Evolutionary conservation across 2,888 invertebrate genomes (phyloP).

Genomic region (Altica lythri): DNA sequence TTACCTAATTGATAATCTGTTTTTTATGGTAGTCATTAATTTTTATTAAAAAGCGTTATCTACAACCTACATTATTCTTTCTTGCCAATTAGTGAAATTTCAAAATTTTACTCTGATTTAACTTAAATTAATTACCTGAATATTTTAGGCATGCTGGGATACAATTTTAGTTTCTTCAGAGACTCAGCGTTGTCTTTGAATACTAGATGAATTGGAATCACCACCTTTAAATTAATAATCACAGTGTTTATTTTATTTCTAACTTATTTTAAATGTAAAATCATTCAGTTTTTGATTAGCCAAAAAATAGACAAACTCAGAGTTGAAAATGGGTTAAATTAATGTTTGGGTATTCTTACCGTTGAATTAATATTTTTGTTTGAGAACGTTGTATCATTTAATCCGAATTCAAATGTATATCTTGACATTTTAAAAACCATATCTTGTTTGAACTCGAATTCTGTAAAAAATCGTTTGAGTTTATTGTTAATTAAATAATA

Average conservation of each 20-base stretch:
- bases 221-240: conserved; percentile 35
- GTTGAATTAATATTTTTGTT: conserved; percentile 33
- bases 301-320: too few relatives aligned
- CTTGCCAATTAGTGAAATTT: background rate
- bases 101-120: conserved; percentile 2
- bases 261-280: too few relatives aligned
- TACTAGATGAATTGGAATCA: conserved; percentile 37
- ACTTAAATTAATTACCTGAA: conserved; percentile 42
- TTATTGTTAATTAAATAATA: too few relatives aligned
- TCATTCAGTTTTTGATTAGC: too few relatives aligned
- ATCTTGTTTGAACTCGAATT: conserved; percentile 45
- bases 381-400: conserved; percentile 60
- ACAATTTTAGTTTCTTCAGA: conserved; percentile 34
- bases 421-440: conserved; percentile 49
- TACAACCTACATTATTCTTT: background rate
- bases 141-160: conserved; percentile 42
- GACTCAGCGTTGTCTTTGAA: conserved; percentile 37
- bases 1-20: background rate
- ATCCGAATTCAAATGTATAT: conserved; percentile 61
- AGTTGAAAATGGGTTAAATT: too few relatives aligned
- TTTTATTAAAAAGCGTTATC: background rate
- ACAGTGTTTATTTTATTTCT: too few relatives aligned
- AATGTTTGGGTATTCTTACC: conserved; percentile 43
- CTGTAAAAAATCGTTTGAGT: too few relatives aligned
- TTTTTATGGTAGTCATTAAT: conserved; percentile 2